Evolutionary conservation across 2,113 vertebrate species (phyloP).

Genomic region (Artemisiospiza belli): DNA sequence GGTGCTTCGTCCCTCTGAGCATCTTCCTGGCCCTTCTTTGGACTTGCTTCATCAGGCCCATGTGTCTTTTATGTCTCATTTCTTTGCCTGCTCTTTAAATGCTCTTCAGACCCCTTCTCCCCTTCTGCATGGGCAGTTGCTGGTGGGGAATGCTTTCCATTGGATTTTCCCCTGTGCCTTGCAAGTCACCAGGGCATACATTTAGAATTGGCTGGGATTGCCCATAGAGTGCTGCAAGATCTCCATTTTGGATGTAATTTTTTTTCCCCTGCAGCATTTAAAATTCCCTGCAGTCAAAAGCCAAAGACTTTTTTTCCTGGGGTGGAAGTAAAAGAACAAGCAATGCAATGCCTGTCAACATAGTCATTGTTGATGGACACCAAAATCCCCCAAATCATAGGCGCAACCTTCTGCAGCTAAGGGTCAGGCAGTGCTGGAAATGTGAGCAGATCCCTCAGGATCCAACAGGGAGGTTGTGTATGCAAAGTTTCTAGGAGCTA

Average conservation of each 20-base stretch:
- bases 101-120: not conserved
- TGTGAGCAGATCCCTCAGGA: not conserved
- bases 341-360: not conserved
- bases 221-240: not conserved
- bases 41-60: not conserved
- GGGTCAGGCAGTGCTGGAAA: not conserved
- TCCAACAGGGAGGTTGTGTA: not conserved
- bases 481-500: not conserved
- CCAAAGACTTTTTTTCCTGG: not conserved
- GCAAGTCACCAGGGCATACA: not conserved
- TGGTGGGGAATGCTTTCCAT: not conserved
- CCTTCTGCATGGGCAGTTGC: not conserved
- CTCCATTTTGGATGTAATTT: not conserved
- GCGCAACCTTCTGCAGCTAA: not conserved
- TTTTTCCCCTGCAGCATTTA: not conserved
- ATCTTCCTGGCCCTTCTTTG: not conserved
- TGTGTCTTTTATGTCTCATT: accelerated
- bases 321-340: not conserved
- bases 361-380: not conserved
- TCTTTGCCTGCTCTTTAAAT: not conserved
- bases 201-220: not conserved
- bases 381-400: not conserved
- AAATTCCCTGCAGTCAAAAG: not conserved
- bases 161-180: not conserved
- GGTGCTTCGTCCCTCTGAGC: not conserved